Evolutionary conservation across 2,797 vertebrate species (phyloP).

Genomic region (Enteromius afrohamiltoni): DNA sequence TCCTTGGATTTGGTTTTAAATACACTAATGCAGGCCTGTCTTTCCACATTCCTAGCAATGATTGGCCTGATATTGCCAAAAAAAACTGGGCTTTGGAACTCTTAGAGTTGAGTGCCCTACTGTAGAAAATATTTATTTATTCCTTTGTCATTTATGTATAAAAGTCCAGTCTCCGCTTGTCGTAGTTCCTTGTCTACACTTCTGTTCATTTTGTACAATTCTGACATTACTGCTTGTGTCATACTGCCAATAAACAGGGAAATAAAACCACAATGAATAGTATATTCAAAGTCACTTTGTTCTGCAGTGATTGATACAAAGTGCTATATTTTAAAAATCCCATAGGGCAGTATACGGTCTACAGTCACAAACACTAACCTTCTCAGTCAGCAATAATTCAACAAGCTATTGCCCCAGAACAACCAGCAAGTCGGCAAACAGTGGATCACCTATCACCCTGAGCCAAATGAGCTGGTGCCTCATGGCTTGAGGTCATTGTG

Average conservation of each 20-base stretch:
- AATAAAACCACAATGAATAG: background rate
- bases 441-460: constrained; percentile 5
- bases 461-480: constrained; percentile 25
- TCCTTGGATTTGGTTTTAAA: background rate
- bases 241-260: background rate
- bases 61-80: background rate
- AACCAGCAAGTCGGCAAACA: constrained; percentile 27
- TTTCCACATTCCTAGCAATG: background rate
- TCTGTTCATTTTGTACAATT: no score
- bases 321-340: background rate
- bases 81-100: no score
- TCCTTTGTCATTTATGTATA: background rate
- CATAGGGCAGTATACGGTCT: background rate
- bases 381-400: constrained; percentile 31
- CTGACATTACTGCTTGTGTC: background rate
- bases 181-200: background rate
- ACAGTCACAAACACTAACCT: background rate
- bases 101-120: background rate
- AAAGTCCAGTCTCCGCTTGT: background rate
- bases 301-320: background rate
- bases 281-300: background rate
- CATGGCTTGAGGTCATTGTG: constrained; percentile 41
- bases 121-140: background rate
- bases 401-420: constrained; percentile 4
- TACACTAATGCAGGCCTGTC: background rate